Evolutionary conservation across 2,888 invertebrate genomes (phyloP), one percentile per base, ranked within the genome.

Genomic region (Agrotis ipsilon): DNA sequence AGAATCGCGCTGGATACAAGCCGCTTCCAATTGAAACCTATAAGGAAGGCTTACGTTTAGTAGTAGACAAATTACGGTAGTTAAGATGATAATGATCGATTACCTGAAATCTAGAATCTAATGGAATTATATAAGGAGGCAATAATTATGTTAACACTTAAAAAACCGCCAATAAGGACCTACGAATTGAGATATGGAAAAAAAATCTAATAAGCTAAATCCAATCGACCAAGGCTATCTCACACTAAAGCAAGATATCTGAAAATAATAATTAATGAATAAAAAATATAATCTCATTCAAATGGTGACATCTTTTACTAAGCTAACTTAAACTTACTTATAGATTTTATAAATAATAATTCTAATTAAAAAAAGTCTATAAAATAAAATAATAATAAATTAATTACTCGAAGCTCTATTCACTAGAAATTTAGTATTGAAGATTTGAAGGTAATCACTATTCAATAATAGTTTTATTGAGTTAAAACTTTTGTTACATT

Each of bases 321-420:
- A 58, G 11, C 13, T 48, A 51, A 3, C n/a, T 79, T 65, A 21
- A 55, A 59, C 32, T 55, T 21, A 54, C 5, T 55, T 21, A 54
- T 2, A 64, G 4, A 60, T 51, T 49, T 63, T 59, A 46, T 59
- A 19, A 61, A 52, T 52, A 19, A 24, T 3, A 57, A 39, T 54
- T n/a, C 55, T 39, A 9, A 60, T 19, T 0, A 60, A 64, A 39
- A 27, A 27, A 11, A 39, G 39, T 32, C 21, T n/a, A 46, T 21
- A 60, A 3, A 43, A 49, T 51, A 32, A 14, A 7, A 19, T n/a
- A 52, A 39, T 39, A 13, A 19, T 3, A 49, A n/a, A 14, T 39
- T 43, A 27, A 43, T 32, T 46, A 27, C 18, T 39, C 27, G 18
- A 51, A 78, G 16, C n/a, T 32, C 58, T 64, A 75, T 60, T 78